Evolutionary conservation across 2,888 invertebrate genomes (phyloP).

Genomic region (Venusia cambrica): DNA sequence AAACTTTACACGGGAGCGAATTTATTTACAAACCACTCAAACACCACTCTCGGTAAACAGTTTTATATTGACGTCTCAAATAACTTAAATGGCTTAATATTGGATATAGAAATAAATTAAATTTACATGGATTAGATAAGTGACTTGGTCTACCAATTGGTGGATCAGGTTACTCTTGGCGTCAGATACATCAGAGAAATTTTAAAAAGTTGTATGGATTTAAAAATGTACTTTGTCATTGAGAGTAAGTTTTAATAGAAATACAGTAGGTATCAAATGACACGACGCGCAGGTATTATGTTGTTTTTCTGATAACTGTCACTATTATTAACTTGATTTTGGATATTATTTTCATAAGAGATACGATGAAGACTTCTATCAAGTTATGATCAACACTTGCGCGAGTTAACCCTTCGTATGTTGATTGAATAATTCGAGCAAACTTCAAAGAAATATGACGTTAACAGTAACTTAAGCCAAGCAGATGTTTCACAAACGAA

Average conservation of each 20-base stretch:
- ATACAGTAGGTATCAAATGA: constrained; percentile 20
- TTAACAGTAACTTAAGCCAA: constrained; percentile 40
- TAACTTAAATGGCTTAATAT: constrained; percentile 26
- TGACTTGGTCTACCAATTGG: constrained; percentile 24
- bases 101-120: constrained; percentile 21
- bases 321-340: constrained; percentile 5
- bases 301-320: constrained; percentile 2
- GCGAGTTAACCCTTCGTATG: constrained; percentile 21
- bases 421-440: constrained; percentile 38
- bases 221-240: constrained; percentile 29
- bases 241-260: constrained; percentile 19
- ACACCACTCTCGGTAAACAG: constrained; percentile 23
- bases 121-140: constrained; percentile 16
- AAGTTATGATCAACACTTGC: constrained; percentile 24
- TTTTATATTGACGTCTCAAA: constrained; percentile 21
- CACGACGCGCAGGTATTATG: constrained; percentile 7
- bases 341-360: neutral
- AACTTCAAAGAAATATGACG: constrained; percentile 47
- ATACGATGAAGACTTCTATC: constrained; percentile 8
- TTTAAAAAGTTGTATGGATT: constrained; percentile 28
- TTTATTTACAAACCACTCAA: constrained; percentile 36
- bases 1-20: constrained; percentile 54
- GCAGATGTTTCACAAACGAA: constrained; percentile 58
- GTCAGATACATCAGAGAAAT: constrained; percentile 27
- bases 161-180: constrained; percentile 30